Evolutionary conservation across 92 coral and sea anemone genomes (phyloP).

Genomic region (Bergia puertoricense): DNA sequence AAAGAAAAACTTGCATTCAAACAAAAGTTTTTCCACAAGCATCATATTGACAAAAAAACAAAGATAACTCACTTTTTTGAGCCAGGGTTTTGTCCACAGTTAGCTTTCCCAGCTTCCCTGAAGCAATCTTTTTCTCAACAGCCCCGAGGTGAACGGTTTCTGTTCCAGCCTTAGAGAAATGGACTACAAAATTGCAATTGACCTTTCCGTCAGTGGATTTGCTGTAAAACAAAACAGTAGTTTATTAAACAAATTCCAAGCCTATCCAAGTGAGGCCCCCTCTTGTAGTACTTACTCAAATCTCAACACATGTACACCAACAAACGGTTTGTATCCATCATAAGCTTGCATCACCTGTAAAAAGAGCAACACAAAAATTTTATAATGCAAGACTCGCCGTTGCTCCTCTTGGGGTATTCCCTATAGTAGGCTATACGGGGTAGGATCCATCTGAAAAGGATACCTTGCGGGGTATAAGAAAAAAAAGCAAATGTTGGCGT

Average conservation of each 20-base stretch:
- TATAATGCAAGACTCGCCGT: neutral
- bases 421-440: no score
- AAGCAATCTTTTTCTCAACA: constrained; percentile 9
- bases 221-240: neutral
- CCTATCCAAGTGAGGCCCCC: neutral
- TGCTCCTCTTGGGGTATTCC: no score
- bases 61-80: constrained; percentile 4
- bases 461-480: no score
- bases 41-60: neutral
- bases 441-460: no score
- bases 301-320: constrained; percentile 46
- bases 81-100: constrained; percentile 25
- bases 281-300: constrained; percentile 46
- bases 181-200: constrained; percentile 10
- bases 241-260: neutral
- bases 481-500: neutral
- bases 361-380: neutral
- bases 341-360: constrained; percentile 67
- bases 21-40: neutral
- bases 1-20: neutral
- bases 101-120: constrained; percentile 10
- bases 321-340: constrained; percentile 70
- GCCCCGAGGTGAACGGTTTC: neutral
- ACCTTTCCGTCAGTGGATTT: constrained; percentile 27
- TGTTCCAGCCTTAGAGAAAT: constrained; percentile 26